These are phyloP conservation scores for Trematocara macrostoma DNA, from an alignment of 2,113 vertebrate species.

Conservation along the genomic window DNA sequence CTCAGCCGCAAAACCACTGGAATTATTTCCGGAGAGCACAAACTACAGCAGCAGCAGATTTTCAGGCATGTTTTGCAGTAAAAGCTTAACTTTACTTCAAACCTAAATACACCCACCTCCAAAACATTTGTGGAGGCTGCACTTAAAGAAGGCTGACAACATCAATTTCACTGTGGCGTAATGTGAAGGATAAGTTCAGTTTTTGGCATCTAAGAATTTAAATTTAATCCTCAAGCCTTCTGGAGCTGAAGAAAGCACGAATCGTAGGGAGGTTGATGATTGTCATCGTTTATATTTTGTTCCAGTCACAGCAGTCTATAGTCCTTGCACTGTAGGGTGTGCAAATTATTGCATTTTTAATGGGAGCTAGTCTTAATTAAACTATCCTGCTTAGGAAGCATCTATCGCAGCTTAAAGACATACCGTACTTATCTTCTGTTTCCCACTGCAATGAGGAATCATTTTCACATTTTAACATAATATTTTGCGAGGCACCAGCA, in stretches of 20 bases:
- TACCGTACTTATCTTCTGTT: neutral
- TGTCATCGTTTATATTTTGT: neutral
- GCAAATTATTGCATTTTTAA: neutral
- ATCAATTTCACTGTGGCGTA: neutral
- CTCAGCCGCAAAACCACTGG: neutral
- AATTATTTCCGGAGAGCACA: neutral
- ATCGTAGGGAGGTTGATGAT: neutral
- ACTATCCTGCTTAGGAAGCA: neutral
- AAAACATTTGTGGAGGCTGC: neutral
- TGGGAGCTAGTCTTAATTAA: neutral
- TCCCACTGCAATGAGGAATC: neutral
- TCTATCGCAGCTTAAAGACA: neutral
- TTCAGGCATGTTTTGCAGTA: neutral
- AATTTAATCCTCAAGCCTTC: neutral
- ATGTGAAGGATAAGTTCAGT: neutral
- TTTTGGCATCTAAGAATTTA: neutral
- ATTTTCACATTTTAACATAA: neutral
- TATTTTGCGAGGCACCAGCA: neutral
- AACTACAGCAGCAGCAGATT: neutral
- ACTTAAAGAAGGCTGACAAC: neutral
- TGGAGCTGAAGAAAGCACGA: neutral
- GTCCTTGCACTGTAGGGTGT: neutral
- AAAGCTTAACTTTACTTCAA: neutral
- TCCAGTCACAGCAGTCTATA: neutral
- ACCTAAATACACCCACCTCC: neutral